Percentiles rank a stretch among this genome's conserved stretches.
Conservation (phyloP, 2,888 invertebrate species). For the Physocephala rufipes region DNA sequence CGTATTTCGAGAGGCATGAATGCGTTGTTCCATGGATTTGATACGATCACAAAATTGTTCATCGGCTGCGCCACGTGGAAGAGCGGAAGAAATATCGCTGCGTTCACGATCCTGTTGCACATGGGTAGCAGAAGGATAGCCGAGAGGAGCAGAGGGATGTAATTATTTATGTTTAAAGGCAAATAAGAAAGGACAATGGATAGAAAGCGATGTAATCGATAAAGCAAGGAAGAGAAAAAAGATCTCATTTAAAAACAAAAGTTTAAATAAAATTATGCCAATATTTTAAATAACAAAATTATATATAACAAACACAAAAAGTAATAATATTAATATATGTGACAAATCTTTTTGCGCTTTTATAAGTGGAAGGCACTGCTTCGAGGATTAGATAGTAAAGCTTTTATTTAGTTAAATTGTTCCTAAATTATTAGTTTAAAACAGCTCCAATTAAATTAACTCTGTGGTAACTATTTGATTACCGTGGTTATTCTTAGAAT, state of each 20-base stretch:
- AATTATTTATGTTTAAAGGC: slow-evolving; percentile 44
- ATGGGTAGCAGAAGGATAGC: slow-evolving; percentile 35
- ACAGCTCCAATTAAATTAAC: no score
- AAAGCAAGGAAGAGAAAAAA: slow-evolving; percentile 16
- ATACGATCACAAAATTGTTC: slow-evolving; percentile 68
- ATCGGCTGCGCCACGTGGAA: slow-evolving; percentile 60
- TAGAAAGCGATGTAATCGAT: background rate
- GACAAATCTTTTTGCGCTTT: background rate
- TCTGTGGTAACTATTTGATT: no score
- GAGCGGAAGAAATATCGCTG: slow-evolving; percentile 62
- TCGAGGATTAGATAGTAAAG: background rate
- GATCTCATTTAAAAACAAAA: slow-evolving; percentile 13
- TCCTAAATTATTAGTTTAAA: no score
- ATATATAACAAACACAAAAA: background rate
- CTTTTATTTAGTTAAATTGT: no score
- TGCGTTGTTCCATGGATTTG: slow-evolving; percentile 81
- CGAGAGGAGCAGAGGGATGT: slow-evolving; percentile 6
- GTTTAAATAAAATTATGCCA: slow-evolving; percentile 16
- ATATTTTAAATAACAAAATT: background rate
- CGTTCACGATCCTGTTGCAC: slow-evolving; percentile 63
- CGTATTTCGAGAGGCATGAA: slow-evolving; percentile 69
- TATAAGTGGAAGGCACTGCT: background rate
- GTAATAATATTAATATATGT: no score
- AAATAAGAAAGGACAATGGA: background rate
- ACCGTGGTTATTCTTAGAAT: no score